Evolutionary conservation across 2,113 vertebrate species (phyloP).

Genomic region (Planiliza haematocheilus): DNA sequence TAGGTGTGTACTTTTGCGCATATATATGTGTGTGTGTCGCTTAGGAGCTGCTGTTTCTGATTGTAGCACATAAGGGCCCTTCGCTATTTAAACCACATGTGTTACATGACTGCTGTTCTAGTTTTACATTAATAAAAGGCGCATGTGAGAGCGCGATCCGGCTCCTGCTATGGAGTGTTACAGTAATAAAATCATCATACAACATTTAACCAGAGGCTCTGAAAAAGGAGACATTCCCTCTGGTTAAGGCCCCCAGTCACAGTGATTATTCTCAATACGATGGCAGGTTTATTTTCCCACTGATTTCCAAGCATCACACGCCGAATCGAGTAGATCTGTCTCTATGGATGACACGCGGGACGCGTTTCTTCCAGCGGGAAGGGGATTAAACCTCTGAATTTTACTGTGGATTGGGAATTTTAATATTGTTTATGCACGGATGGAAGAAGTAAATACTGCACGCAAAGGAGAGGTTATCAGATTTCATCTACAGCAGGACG

Average conservation of each 20-base stretch:
- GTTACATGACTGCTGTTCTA: conserved; percentile 63
- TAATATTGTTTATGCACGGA: too few relatives aligned
- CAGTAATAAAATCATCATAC: conserved; percentile 75
- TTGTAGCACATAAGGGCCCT: conserved; percentile 57
- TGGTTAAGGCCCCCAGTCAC: conserved; percentile 49
- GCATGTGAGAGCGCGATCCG: conserved; percentile 28
- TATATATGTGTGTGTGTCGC: conserved; percentile 11
- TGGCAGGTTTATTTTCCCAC: conserved; percentile 65
- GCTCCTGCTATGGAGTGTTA: conserved; percentile 61
- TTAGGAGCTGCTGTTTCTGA: conserved; percentile 62
- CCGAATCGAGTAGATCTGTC: conserved; percentile 48
- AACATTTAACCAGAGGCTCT: conserved; percentile 60
- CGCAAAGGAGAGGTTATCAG: conserved; percentile 18
- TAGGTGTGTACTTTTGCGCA: conserved; percentile 3
- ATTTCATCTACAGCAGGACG: too few relatives aligned
- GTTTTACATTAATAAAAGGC: conserved; percentile 66
- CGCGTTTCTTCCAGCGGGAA: conserved; percentile 24
- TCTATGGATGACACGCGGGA: conserved; percentile 20
- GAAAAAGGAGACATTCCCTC: conserved; percentile 37
- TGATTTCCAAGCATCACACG: conserved; percentile 58
- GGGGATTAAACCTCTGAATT: conserved; percentile 23
- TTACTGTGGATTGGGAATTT: background rate
- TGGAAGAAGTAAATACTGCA: too few relatives aligned
- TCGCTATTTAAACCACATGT: conserved; percentile 73
- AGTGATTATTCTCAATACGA: conserved; percentile 54